Evolutionary conservation across 2,888 invertebrate species (phyloP).

Genomic region (Torymus texanus): DNA sequence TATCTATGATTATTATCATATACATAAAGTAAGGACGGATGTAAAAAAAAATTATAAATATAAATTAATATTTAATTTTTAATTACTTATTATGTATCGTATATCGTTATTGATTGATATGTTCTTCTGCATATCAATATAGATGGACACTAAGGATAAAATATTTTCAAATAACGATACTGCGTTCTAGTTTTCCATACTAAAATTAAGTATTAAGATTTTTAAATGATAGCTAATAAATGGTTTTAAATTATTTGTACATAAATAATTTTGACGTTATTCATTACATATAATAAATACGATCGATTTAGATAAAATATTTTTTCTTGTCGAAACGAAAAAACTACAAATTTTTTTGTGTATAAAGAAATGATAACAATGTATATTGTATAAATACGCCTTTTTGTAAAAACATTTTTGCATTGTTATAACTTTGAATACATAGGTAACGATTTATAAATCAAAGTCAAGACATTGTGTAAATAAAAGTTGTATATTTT

Average conservation of each 20-base stretch:
- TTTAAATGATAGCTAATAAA: constrained; percentile 12
- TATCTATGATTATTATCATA: neutral
- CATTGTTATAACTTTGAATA: constrained; percentile 29
- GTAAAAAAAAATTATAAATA: too few species aligned
- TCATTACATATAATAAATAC: neutral
- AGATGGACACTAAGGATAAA: too few species aligned
- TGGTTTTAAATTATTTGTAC: constrained; percentile 31
- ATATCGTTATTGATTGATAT: too few species aligned
- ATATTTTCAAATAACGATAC: too few species aligned
- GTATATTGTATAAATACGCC: constrained; percentile 23
- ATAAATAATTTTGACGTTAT: constrained; percentile 11
- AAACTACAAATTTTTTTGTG: neutral
- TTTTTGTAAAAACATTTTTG: constrained; percentile 30
- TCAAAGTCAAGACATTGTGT: constrained; percentile 26
- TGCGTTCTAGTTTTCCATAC: too few species aligned
- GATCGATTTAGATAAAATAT: too few species aligned
- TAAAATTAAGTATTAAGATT: too few species aligned
- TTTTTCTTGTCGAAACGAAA: constrained; percentile 3
- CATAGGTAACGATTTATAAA: constrained; percentile 21
- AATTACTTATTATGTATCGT: too few species aligned
- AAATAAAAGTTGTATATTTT: constrained; percentile 48
- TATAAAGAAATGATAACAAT: constrained; percentile 12
- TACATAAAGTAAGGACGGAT: too few species aligned
- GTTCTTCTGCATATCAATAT: too few species aligned
- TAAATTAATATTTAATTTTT: too few species aligned